Percentiles rank a stretch among this genome's conserved stretches.
Conservation (phyloP, 2,888 invertebrate genomes). For the Cybosia mesomella region DNA sequence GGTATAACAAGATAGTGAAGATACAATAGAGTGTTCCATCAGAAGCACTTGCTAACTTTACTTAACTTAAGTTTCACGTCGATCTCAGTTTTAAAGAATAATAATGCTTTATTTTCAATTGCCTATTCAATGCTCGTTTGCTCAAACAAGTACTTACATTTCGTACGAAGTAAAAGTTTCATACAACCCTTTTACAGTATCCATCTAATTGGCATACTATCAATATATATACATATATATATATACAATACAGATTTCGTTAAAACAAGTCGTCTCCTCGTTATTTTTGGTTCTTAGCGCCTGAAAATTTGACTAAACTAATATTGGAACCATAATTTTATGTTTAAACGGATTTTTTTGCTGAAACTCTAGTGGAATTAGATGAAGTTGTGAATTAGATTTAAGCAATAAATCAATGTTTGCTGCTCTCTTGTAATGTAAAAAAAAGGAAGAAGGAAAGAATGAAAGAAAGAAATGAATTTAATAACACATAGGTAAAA, state of each 20-base stretch:
- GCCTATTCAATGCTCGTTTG: background rate
- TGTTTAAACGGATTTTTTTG: background rate
- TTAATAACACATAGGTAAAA: no score
- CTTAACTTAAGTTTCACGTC: background rate
- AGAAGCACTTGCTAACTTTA: background rate
- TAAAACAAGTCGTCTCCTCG: constrained; percentile 41
- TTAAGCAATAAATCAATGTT: no score
- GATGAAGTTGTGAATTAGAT: no score
- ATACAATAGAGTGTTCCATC: background rate
- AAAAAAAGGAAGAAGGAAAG: no score
- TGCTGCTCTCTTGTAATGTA: no score
- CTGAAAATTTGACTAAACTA: constrained; percentile 36
- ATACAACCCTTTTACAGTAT: constrained; percentile 12
- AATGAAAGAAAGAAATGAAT: no score
- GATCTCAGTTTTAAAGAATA: background rate
- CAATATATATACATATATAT: constrained; percentile 18
- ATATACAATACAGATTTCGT: constrained; percentile 31
- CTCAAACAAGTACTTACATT: background rate
- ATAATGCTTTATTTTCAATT: background rate
- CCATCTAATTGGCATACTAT: constrained; percentile 41
- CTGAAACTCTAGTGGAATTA: no score
- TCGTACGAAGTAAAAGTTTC: constrained; percentile 1
- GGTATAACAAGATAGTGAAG: background rate
- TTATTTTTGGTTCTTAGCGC: constrained; percentile 41
- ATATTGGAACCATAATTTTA: background rate